Evolutionary conservation across 2,113 vertebrate species (phyloP).

Genomic region (Ictidomys tridecemlineatus): DNA sequence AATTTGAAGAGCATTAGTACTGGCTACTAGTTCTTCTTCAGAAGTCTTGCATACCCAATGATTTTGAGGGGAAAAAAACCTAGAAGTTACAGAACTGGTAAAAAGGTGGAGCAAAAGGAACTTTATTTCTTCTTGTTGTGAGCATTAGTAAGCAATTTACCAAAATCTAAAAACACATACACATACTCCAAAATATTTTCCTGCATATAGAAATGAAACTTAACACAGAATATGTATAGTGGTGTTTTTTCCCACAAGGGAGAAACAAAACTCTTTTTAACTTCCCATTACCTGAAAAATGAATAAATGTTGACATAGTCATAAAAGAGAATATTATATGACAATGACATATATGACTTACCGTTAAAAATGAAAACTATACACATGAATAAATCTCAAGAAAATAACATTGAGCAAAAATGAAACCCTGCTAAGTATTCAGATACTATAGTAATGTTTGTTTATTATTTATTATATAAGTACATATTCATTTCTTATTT

Average conservation of each 20-base stretch:
- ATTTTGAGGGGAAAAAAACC: background rate
- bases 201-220: background rate
- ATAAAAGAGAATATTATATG: background rate
- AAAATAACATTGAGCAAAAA: background rate
- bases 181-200: background rate
- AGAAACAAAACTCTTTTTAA: background rate
- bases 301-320: background rate
- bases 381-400: background rate
- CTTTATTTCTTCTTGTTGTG: background rate
- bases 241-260: background rate
- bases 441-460: background rate
- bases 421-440: conserved; percentile 3
- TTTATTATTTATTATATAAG: background rate
- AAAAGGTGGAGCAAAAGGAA: background rate
- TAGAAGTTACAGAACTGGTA: background rate
- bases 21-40: background rate
- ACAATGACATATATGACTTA: background rate
- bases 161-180: background rate
- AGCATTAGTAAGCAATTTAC: background rate
- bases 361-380: background rate
- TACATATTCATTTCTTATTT: background rate
- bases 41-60: background rate
- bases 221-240: background rate
- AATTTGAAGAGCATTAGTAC: background rate
- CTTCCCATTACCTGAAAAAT: background rate